These are phyloP conservation scores for Leiothrix lutea DNA, from an alignment of 2,113 vertebrate species.

Conservation along the genomic window DNA sequence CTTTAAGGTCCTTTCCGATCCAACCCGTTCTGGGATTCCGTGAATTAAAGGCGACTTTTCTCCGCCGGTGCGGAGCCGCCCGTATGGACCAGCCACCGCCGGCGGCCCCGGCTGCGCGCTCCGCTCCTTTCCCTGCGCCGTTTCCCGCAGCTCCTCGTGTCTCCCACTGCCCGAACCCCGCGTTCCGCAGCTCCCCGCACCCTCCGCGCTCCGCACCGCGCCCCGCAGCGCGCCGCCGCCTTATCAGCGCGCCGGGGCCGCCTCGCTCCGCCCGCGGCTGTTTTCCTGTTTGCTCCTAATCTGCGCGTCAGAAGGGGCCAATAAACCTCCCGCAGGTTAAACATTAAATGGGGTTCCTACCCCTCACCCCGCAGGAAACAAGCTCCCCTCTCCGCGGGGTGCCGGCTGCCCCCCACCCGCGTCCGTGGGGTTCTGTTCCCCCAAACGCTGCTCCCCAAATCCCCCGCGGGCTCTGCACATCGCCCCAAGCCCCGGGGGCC, in stretches of 20 bases:
- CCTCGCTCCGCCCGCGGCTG: background rate
- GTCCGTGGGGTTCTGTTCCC: background rate
- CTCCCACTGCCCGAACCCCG: rapidly evolving
- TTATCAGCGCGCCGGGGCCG: constrained; percentile 18
- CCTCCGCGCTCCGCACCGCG: background rate
- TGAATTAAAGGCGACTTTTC: background rate
- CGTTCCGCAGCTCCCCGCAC: background rate
- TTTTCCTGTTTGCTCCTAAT: constrained; percentile 44
- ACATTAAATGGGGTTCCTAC: constrained; percentile 20
- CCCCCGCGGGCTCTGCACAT: background rate
- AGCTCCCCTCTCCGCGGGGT: background rate
- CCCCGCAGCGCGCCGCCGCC: background rate
- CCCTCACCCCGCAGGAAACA: background rate
- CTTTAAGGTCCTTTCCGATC: background rate
- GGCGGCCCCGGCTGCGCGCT: background rate
- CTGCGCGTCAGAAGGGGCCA: constrained; percentile 14
- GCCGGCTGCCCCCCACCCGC: background rate
- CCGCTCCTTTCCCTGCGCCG: background rate
- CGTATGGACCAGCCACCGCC: background rate
- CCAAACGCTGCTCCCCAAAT: background rate
- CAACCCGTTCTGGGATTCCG: background rate
- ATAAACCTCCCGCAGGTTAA: constrained; percentile 52
- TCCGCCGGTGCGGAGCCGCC: background rate
- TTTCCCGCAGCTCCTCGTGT: background rate
- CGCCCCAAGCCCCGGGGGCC: rapidly evolving